A percentile compares a stretch with the other conserved stretches of the same genome.
These are phyloP conservation scores for Lasioglossum figueresi DNA, from an alignment of 2,888 invertebrate species.

Conservation along the genomic window DNA sequence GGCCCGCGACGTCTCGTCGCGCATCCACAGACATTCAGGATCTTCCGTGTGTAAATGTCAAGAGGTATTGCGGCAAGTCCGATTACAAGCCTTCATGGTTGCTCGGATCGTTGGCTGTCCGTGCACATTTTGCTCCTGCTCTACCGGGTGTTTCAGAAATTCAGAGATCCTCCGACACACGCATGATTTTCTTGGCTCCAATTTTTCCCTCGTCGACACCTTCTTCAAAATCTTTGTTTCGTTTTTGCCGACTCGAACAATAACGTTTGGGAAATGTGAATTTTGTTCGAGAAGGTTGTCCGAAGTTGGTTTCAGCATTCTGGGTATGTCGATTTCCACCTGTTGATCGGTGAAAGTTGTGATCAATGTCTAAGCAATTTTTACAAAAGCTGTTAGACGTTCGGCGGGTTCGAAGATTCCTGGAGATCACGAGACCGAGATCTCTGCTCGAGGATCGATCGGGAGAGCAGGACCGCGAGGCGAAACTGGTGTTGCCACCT, in stretches of 20 bases:
- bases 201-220: background rate
- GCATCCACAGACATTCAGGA: slow-evolving; percentile 39
- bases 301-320: background rate
- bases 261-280: fast-evolving
- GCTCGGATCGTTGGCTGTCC: background rate
- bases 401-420: background rate
- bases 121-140: background rate
- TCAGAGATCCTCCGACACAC: background rate
- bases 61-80: slow-evolving; percentile 44
- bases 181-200: background rate
- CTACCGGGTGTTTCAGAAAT: background rate
- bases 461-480: background rate
- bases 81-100: slow-evolving; percentile 22
- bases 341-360: background rate
- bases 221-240: background rate
- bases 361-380: background rate
- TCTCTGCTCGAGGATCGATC: background rate
- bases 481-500: slow-evolving; percentile 59
- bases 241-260: background rate
- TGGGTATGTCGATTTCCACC: background rate
- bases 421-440: background rate
- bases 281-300: background rate
- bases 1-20: slow-evolving; percentile 14
- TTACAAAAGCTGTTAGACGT: background rate
- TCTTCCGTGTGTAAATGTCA: slow-evolving; percentile 56